Base-by-base conservation (phyloP, 2,888 invertebrate genomes). In the Apantesis nais region DNA sequence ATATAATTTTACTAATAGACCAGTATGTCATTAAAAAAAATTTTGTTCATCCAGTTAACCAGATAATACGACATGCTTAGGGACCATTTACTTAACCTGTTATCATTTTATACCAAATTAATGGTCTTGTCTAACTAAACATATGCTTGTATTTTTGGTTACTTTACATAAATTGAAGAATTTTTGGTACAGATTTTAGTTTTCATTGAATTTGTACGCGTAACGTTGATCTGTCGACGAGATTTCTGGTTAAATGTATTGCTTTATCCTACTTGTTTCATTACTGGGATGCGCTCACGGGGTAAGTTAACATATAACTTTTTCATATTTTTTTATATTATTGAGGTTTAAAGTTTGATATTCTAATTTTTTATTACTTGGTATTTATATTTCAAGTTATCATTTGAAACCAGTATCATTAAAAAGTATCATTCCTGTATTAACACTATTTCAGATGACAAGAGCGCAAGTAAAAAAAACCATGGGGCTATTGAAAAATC, bases 401-500 rank as follows among this genome's bases (percentile, higher is more conserved):
- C 2, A 48, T 48, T 22, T 22, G 44, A 16, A 14, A 12, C 14
- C 14, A 41, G 11, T n/a, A n/a, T n/a, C n/a, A n/a, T n/a, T n/a
- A 39, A 39, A 39, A 39, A 39, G 39, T 39, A 39, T 5, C 2
- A 34, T 11, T 39, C 9, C 39, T 39, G 1, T n/a, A 22, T 55
- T 14, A 16, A 29, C 29, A 39, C 31, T 29, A 44, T 67, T 67
- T 5, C 73, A 93, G 93, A 92, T 93, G 92, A 86, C 91, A 8
- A 83, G 91, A 73, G 95, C 95, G 2, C 97, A 97, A 85, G 88
- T 97, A 82, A 95, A 95, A 79, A 95, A 96, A 61, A 95, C 96
- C 0, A 92, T 96, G 70, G 94, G 93, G 65, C 81, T 96, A 16
- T 93, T 96, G 85, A 94, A 96, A 68, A 96, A 96, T 66, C 95